Evolutionary conservation across 2,113 vertebrate genomes (phyloP), one percentile per base, ranked within the genome.

Genomic region (Atherinomorus stipes): DNA sequence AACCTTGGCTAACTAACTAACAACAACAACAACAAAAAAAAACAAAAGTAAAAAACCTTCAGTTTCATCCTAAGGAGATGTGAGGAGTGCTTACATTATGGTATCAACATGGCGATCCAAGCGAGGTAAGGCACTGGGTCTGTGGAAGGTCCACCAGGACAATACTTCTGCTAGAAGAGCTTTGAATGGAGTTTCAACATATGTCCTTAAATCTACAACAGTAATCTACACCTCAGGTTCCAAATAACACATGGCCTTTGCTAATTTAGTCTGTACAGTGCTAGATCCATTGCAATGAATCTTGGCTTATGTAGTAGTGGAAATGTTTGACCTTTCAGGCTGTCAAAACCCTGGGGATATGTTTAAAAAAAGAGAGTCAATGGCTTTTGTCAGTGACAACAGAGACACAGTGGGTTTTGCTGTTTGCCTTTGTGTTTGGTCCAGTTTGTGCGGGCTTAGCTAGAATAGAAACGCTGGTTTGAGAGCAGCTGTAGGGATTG

Each of bases 291-390:
- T 15, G 52, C n/a, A 51, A 22, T 40, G 10, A 40, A 12, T 2
- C 12, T 68, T 9, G 10, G 18, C 19, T 25, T 56, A 1, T 8
- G 9, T 8, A 42, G 16, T 54, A 44, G 6, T n/a, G 12, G 25
- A 51, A 26, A 64, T 45, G 18, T 5, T 8, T 45, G 34, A 70
- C 69, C 45, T 80, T 44, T 64, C 31, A 68, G n/a, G 7, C 38
- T 49, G 12, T 47, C 16, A 61, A 45, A 70, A 13, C 10, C 37
- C 61, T n/a, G 7, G 5, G n/a, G 28, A 34, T 18, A 40, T 42
- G 26, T 64, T 56, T 65, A 10, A 47, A 50, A 60, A 66, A 28
- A 49, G 16, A n/a, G 11, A 59, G 34, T 18, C 1, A 34, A 62
- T 54, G 22, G 8, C 7, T 53, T 67, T 62, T 62, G 19, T 53